A percentile compares a stretch with the other conserved stretches of the same genome.
Conservation (phyloP, 2,797 vertebrate species). For the Orientallactaga sibirica region DNA sequence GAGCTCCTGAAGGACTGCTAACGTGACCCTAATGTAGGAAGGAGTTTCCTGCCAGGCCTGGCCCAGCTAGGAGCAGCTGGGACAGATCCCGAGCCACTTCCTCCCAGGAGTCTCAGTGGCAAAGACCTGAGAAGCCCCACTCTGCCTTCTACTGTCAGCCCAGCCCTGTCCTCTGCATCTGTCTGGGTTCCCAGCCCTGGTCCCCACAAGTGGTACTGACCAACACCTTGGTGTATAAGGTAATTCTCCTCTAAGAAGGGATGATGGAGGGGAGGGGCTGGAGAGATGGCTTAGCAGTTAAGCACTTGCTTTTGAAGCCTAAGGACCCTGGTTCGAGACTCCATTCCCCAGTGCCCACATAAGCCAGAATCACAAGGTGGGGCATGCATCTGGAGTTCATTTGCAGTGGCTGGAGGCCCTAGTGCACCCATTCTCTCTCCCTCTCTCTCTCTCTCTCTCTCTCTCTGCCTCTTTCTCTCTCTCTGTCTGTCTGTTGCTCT, state of each 20-base stretch:
- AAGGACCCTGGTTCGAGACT: too few species aligned
- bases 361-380: too few species aligned
- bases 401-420: too few species aligned
- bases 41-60: not conserved
- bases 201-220: fast-evolving
- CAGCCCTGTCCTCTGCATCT: not conserved
- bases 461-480: too few species aligned
- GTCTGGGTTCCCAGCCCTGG: not conserved
- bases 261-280: too few species aligned
- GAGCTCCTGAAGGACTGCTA: not conserved
- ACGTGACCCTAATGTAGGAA: slow-evolving; percentile 41
- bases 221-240: fast-evolving
- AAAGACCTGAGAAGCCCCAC: not conserved
- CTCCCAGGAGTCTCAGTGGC: not conserved
- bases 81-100: fast-evolving
- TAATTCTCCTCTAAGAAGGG: not conserved
- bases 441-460: too few species aligned
- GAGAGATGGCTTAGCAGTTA: too few species aligned
- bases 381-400: too few species aligned
- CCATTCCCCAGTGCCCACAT: too few species aligned
- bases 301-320: too few species aligned
- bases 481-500: too few species aligned
- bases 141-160: fast-evolving
- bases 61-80: not conserved
- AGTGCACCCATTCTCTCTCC: too few species aligned